phyloP scores from a whole-genome alignment of 2,797 vertebrate species.

The Acrossocheilus fasciatus region DNA sequence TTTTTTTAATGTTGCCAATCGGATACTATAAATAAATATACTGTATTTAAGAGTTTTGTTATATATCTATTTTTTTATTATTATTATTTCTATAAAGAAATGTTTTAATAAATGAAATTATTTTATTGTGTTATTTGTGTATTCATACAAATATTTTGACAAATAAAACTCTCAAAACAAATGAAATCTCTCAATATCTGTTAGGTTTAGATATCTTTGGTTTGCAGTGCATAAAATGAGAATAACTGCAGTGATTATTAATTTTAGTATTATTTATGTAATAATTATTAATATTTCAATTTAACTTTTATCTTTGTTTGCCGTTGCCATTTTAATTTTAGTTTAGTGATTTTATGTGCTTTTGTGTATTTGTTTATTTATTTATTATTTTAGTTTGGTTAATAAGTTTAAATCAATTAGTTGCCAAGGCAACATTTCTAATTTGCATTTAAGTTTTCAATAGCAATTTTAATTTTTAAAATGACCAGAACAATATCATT shows the following conservation, averaged over 20 bases:
- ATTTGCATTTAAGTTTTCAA: neutral
- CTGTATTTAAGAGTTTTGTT: neutral
- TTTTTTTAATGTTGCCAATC: too few species aligned
- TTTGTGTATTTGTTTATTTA: too few species aligned
- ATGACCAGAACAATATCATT: neutral
- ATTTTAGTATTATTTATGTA: neutral
- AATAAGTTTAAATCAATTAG: neutral
- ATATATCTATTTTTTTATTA: neutral
- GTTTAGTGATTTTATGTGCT: too few species aligned
- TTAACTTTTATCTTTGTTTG: too few species aligned
- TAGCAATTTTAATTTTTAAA: neutral
- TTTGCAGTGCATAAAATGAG: neutral
- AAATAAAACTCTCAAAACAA: neutral
- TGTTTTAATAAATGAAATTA: neutral
- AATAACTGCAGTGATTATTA: neutral
- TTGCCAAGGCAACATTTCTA: too few species aligned
- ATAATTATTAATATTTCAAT: neutral
- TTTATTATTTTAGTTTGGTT: neutral
- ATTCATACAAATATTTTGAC: neutral
- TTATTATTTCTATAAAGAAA: neutral
- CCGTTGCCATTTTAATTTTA: too few species aligned
- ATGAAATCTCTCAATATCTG: neutral
- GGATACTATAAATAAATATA: neutral
- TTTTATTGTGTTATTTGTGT: neutral
- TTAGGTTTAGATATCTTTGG: neutral